Evolutionary conservation across 2,113 vertebrate genomes (phyloP).

Genomic region (Hiodon tergisus): DNA sequence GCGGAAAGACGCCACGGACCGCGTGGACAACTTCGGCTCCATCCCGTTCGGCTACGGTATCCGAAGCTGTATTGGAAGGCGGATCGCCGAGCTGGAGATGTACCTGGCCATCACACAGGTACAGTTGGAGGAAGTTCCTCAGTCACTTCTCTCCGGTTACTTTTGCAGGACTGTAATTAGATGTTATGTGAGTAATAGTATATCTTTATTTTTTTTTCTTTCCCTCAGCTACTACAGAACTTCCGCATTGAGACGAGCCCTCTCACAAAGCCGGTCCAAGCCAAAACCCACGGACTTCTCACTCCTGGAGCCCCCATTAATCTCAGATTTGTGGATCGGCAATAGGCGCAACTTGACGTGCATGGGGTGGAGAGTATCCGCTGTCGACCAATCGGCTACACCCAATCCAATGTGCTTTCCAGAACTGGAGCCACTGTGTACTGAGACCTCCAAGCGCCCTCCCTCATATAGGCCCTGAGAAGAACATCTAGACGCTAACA

Average conservation of each 20-base stretch:
- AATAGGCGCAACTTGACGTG: slow-evolving; percentile 38
- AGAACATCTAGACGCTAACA: too few species aligned
- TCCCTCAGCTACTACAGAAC: slow-evolving; percentile 73
- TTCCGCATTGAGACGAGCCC: slow-evolving; percentile 72
- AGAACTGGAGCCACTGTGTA: too few species aligned
- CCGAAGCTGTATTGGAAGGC: slow-evolving; percentile 79
- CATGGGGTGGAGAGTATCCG: background rate
- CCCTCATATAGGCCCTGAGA: too few species aligned
- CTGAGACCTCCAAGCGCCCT: too few species aligned
- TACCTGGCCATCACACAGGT: slow-evolving; percentile 78
- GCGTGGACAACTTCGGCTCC: slow-evolving; percentile 84
- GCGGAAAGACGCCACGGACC: slow-evolving; percentile 66
- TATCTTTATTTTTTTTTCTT: background rate
- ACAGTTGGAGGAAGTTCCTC: background rate
- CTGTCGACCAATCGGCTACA: background rate
- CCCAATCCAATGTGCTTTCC: too few species aligned
- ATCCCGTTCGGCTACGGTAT: slow-evolving; percentile 88
- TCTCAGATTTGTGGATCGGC: slow-evolving; percentile 70
- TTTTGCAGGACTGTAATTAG: background rate
- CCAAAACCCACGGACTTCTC: slow-evolving; percentile 82
- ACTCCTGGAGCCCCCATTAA: slow-evolving; percentile 67
- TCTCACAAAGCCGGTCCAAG: slow-evolving; percentile 57
- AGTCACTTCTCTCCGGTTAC: background rate
- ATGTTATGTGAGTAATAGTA: background rate
- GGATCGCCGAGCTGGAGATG: slow-evolving; percentile 84